Conservation (phyloP, 2,797 vertebrate genomes). For the Coranthus polyacanthus region DNA sequence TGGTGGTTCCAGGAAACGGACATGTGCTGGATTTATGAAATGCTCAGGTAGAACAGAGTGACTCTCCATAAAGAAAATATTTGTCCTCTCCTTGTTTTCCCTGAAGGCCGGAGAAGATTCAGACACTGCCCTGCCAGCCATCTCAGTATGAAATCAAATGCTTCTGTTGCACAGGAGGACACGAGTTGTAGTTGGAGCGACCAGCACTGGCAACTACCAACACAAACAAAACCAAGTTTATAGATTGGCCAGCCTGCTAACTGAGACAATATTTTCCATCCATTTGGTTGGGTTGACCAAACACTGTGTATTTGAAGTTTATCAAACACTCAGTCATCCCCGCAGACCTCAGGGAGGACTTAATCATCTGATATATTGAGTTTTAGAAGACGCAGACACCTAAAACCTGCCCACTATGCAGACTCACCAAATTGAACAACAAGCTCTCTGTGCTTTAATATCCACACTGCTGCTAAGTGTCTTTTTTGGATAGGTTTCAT, state of each 20-base stretch:
- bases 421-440: slow-evolving; percentile 52
- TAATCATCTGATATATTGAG: slow-evolving; percentile 77
- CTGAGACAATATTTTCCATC: slow-evolving; percentile 86
- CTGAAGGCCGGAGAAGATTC: slow-evolving; percentile 39
- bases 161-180: slow-evolving; percentile 60
- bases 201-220: slow-evolving; percentile 74
- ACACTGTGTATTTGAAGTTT: slow-evolving; percentile 82
- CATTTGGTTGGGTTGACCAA: slow-evolving; percentile 80
- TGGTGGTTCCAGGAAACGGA: slow-evolving; percentile 83
- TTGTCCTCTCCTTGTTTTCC: slow-evolving; percentile 55
- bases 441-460: slow-evolving; percentile 60
- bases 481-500: slow-evolving; percentile 70
- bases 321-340: slow-evolving; percentile 85
- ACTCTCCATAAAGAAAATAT: slow-evolving; percentile 69
- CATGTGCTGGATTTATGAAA: slow-evolving; percentile 84
- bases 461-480: slow-evolving; percentile 54
- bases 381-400: slow-evolving; percentile 56
- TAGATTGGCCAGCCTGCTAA: slow-evolving; percentile 75
- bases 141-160: slow-evolving; percentile 67
- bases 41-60: slow-evolving; percentile 82
- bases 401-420: slow-evolving; percentile 42
- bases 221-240: slow-evolving; percentile 79
- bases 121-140: slow-evolving; percentile 38
- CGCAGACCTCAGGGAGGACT: slow-evolving; percentile 72
- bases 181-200: slow-evolving; percentile 84